phyloP scores from a whole-genome alignment of 2,888 invertebrate species.

The Plebejus melissa region DNA sequence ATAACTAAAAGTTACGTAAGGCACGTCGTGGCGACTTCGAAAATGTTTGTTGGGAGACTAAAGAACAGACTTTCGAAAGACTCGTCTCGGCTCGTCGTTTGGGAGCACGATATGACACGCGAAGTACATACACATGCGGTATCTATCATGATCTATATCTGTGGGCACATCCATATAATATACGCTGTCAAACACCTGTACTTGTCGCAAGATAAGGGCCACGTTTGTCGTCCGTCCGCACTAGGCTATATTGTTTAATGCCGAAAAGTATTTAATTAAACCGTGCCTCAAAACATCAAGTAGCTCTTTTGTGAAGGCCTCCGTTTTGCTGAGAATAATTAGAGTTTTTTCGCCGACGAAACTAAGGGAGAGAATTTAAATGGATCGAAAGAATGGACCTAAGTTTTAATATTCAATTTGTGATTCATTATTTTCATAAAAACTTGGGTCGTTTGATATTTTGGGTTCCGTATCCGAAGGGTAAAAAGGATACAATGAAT shows the following conservation, averaged over 20 bases:
- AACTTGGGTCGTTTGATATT: background rate
- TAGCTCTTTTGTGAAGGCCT: conserved; percentile 30
- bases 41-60: too few relatives aligned
- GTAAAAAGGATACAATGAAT: too few relatives aligned
- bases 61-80: too few relatives aligned
- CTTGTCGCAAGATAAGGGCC: background rate
- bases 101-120: too few relatives aligned
- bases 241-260: background rate
- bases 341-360: conserved; percentile 27
- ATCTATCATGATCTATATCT: too few relatives aligned
- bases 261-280: conserved; percentile 26
- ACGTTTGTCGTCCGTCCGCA: background rate
- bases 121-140: too few relatives aligned
- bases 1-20: too few relatives aligned
- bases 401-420: conserved; percentile 25
- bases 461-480: too few relatives aligned
- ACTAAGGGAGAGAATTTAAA: conserved; percentile 31
- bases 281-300: conserved; percentile 28
- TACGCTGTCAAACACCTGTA: background rate
- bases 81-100: too few relatives aligned
- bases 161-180: too few relatives aligned
- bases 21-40: too few relatives aligned
- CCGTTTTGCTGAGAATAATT: conserved; percentile 30
- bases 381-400: conserved; percentile 13
- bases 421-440: conserved; percentile 12